Evolutionary conservation across 2,888 invertebrate species (phyloP), one percentile per base, ranked within the genome.

Genomic region (Synergus gifuensis): DNA sequence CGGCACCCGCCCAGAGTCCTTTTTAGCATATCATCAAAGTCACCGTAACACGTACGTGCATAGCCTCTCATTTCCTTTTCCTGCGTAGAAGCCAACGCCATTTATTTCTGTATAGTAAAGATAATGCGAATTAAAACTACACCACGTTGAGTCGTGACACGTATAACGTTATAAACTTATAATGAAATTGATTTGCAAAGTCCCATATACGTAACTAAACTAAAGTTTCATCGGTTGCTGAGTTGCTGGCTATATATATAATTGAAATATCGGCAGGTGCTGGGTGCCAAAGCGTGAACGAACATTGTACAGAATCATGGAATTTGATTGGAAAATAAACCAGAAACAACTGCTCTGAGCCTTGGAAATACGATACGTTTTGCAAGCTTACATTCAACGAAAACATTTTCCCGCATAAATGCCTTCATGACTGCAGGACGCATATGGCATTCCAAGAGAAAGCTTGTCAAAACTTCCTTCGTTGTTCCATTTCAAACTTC

Each of bases 401-500:
- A 69, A 69, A 69, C 28, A 69, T 69, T 69, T 69, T 49, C 49
- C 49, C 14, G 22, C 46, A 46, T 69, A 69, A 69, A 69, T 69
- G 28, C 46, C 18, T 49, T 22, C 14, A 44, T 67, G 14, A 69
- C 28, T 46, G 46, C 16, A 8, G 60, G 60, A 28, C 63, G 69
- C 76, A 73, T 78, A 58, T 78, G 78, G 77, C 76, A 78, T 76
- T 77, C 78, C 60, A 66, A 77, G 76, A 73, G 76, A 78, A 80
- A 82, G 77, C 60, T 78, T 82, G 78, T 82, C 82, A 82, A 82
- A 82, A 82, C 80, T 80, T 78, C 83, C 78, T 81, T 40, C 62
- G 81, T 82, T 58, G 78, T 67, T 78, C 76, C 76, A 82, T 81
- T 83, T 82, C 81, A 79, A 58, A 80, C 77, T 76, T 76, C 76